phyloP scores from a whole-genome alignment of 2,888 invertebrate species.

The Diadegma fenestrale region DNA sequence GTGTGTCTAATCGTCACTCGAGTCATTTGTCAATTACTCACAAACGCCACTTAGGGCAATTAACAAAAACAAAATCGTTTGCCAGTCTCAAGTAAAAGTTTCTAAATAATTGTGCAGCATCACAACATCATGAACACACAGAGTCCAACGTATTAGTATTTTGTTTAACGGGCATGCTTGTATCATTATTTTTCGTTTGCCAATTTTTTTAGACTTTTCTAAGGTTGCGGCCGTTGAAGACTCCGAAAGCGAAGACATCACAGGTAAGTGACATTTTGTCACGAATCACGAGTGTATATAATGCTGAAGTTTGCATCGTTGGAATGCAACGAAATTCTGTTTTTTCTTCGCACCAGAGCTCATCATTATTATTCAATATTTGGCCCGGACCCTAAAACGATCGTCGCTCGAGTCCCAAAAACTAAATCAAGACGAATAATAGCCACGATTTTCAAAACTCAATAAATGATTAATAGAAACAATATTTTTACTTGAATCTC shows the following conservation, averaged over 20 bases:
- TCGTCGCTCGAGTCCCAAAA: too few species aligned
- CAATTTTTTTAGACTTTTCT: conserved; percentile 83
- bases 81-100: neutral
- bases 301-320: too few species aligned
- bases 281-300: conserved; percentile 18
- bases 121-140: conserved; percentile 1
- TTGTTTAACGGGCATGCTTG: conserved; percentile 80
- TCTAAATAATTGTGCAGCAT: neutral
- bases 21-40: conserved; percentile 52
- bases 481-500: too few species aligned
- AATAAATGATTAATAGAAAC: too few species aligned
- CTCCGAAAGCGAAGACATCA: conserved; percentile 77
- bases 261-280: conserved; percentile 77
- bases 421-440: too few species aligned
- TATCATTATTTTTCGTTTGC: conserved; percentile 80
- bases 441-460: too few species aligned
- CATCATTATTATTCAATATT: too few species aligned
- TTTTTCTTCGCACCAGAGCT: too few species aligned
- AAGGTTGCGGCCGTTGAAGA: conserved; percentile 82
- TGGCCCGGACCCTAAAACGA: too few species aligned
- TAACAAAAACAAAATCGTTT: conserved; percentile 40
- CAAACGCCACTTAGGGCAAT: conserved; percentile 33
- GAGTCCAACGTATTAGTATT: conserved; percentile 11
- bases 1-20: conserved; percentile 24
- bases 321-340: too few species aligned